phyloP scores from a whole-genome alignment of 2,888 invertebrate species.

The Agrochola macilenta region DNA sequence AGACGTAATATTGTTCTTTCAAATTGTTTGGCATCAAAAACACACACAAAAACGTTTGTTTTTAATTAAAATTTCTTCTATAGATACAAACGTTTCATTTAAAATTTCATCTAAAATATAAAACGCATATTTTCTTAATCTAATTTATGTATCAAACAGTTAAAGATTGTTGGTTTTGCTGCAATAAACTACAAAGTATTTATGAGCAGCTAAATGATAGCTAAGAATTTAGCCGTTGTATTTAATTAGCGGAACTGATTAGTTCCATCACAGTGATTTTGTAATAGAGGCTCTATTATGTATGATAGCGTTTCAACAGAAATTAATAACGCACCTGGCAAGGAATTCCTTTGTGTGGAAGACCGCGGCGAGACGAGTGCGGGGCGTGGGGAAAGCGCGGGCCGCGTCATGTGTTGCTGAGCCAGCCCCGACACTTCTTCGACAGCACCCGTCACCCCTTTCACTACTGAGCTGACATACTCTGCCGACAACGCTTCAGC shows the following conservation, averaged over 20 bases:
- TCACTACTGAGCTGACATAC: constrained; percentile 84
- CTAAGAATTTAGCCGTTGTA: constrained; percentile 51
- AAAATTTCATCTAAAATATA: constrained; percentile 14
- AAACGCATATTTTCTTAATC: constrained; percentile 11
- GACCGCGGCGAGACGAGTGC: constrained; percentile 86
- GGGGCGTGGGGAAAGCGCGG: constrained; percentile 86
- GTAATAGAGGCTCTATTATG: constrained; percentile 51
- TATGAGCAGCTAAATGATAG: constrained; percentile 37
- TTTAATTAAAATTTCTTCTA: not conserved
- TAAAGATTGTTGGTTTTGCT: constrained; percentile 21
- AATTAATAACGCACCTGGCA: constrained; percentile 81
- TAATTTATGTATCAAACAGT: constrained; percentile 24
- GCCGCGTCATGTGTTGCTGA: constrained; percentile 94
- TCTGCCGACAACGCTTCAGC: constrained; percentile 83
- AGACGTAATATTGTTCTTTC: not conserved
- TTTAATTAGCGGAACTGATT: constrained; percentile 65
- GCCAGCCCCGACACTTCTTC: constrained; percentile 93
- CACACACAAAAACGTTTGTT: constrained; percentile 9
- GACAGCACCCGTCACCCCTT: constrained; percentile 84
- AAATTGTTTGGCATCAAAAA: not conserved
- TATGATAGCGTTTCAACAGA: constrained; percentile 46
- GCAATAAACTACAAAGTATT: constrained; percentile 36
- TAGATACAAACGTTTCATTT: constrained; percentile 1
- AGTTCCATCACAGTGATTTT: constrained; percentile 47
- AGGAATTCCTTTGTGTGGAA: constrained; percentile 89